phyloP scores from a whole-genome alignment of 1,140 invertebrate species.

The Apis mellifera region DNA sequence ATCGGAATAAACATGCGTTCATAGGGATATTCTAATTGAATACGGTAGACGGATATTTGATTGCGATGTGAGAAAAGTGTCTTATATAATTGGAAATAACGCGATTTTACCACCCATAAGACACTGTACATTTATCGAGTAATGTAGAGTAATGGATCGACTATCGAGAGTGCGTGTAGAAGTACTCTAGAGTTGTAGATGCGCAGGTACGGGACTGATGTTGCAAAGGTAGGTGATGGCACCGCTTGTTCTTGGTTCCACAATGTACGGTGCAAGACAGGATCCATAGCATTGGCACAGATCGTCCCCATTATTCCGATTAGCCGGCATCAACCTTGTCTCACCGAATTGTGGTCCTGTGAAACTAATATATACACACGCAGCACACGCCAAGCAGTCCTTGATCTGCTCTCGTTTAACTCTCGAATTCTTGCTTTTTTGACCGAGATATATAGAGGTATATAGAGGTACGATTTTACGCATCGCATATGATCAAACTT shows the following conservation, averaged over 20 bases:
- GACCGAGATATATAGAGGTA: conserved; percentile 12
- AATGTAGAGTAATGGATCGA: conserved; percentile 69
- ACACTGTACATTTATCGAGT: conserved; percentile 58
- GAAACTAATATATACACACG: conserved; percentile 83
- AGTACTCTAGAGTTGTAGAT: conserved; percentile 78
- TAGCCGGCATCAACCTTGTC: conserved; percentile 74
- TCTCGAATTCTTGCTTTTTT: conserved; percentile 25
- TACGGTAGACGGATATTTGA: conserved; percentile 5
- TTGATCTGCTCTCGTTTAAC: conserved; percentile 35
- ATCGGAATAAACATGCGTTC: conserved; percentile 15
- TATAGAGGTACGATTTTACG: neutral
- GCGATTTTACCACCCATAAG: conserved; percentile 54
- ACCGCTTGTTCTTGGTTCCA: conserved; percentile 65
- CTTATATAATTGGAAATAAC: conserved; percentile 54
- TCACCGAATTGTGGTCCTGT: conserved; percentile 77
- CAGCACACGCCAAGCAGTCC: conserved; percentile 79
- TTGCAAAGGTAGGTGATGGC: conserved; percentile 66
- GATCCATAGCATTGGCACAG: conserved; percentile 60
- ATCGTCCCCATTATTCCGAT: conserved; percentile 69
- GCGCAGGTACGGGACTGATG: conserved; percentile 66
- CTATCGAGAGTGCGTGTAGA: conserved; percentile 78
- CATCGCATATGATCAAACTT: conserved; percentile 24
- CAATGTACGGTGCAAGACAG: conserved; percentile 61
- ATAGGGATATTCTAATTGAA: conserved; percentile 17
- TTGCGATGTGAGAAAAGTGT: conserved; percentile 45